phyloP scores from a whole-genome alignment of 2,797 vertebrate species.

The Serranus cabrilla region DNA sequence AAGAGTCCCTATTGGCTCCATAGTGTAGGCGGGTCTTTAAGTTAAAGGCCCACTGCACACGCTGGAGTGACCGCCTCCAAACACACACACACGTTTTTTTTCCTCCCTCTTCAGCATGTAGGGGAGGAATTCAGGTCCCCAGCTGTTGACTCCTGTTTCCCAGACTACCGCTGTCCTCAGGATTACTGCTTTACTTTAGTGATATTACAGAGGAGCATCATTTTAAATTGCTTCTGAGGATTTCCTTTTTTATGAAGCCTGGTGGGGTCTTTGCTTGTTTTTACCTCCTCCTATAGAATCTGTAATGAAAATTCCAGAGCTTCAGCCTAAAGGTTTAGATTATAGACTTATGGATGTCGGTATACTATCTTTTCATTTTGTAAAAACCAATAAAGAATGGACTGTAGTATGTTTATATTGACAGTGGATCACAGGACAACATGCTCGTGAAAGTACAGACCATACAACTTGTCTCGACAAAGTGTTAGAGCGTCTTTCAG shows the following conservation, averaged over 20 bases:
- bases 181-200: constrained; percentile 6
- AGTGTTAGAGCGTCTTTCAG: too few relatives aligned
- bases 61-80: constrained; percentile 14
- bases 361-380: too few relatives aligned
- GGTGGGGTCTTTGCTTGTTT: not conserved
- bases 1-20: constrained; percentile 54
- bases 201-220: constrained; percentile 32
- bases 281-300: not conserved
- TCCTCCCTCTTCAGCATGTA: constrained; percentile 7
- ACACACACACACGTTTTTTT: constrained; percentile 22
- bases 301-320: constrained; percentile 34
- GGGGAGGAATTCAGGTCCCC: not conserved
- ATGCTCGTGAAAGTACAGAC: too few relatives aligned
- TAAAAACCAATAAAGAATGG: too few relatives aligned
- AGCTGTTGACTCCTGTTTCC: not conserved
- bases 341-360: not conserved
- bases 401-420: too few relatives aligned
- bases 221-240: constrained; percentile 23
- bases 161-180: not conserved
- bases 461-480: too few relatives aligned
- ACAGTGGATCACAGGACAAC: too few relatives aligned
- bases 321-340: constrained; percentile 4
- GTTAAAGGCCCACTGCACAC: not conserved
- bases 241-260: constrained; percentile 48
- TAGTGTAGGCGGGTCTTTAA: constrained; percentile 29